Conservation (phyloP, 1,140 invertebrate genomes). For the Lithobius niger region DNA sequence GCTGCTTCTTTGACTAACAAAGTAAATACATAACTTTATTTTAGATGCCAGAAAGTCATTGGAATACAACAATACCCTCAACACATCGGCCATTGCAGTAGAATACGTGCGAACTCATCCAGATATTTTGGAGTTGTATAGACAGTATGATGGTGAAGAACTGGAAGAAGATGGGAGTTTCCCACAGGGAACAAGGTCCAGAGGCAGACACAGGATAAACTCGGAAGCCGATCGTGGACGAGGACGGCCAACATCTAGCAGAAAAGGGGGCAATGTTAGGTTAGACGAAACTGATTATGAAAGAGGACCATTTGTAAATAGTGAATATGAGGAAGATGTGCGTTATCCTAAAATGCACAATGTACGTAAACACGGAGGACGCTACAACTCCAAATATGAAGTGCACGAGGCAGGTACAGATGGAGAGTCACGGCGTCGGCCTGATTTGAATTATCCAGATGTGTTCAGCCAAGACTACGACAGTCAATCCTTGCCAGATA, state of each 20-base stretch:
- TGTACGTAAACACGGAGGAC: not conserved
- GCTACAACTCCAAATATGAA: too few relatives aligned
- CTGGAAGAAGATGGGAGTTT: not conserved
- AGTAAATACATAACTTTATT: too few relatives aligned
- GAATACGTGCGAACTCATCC: not conserved
- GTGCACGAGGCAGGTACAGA: too few relatives aligned
- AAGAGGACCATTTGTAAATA: not conserved
- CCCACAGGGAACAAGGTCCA: not conserved
- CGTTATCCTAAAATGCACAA: not conserved
- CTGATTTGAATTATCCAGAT: too few relatives aligned
- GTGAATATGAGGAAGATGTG: not conserved
- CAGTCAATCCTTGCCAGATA: too few relatives aligned
- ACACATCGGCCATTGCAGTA: not conserved
- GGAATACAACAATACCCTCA: not conserved
- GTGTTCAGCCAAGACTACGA: too few relatives aligned
- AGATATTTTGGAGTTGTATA: not conserved
- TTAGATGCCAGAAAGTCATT: not conserved
- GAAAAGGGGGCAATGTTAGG: too few relatives aligned
- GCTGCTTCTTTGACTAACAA: too few relatives aligned
- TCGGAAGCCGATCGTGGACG: not conserved
- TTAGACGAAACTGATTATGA: too few relatives aligned
- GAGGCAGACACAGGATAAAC: not conserved
- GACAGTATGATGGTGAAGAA: not conserved
- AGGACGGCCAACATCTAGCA: not conserved
- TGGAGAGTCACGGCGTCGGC: too few relatives aligned